phyloP scores from a whole-genome alignment of 2,113 vertebrate genomes.

The Lophochroa leadbeateri region DNA sequence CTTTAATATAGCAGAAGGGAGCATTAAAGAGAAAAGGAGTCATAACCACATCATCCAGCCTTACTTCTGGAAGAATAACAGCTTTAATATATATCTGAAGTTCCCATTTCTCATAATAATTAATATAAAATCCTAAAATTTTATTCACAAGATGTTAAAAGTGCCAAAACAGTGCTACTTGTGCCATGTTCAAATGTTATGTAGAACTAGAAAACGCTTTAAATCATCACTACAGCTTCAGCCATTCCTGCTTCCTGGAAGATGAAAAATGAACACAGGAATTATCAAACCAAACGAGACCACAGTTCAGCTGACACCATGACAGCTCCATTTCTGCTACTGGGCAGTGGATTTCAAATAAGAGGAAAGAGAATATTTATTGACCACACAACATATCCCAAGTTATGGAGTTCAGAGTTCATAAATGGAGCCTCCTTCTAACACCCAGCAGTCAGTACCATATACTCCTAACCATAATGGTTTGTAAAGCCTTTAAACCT shows the following conservation, averaged over 20 bases:
- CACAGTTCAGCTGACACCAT: background rate
- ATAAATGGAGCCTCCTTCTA: background rate
- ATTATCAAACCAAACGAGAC: background rate
- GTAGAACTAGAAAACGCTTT: background rate
- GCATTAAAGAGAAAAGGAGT: background rate
- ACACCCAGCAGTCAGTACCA: background rate
- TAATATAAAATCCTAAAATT: background rate
- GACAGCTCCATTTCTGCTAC: background rate
- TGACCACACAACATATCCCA: background rate
- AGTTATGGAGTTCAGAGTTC: background rate
- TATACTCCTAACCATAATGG: background rate
- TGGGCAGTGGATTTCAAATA: background rate
- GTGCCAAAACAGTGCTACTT: background rate
- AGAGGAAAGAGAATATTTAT: background rate
- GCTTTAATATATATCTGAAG: background rate
- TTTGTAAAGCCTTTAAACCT: background rate
- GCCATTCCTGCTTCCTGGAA: background rate
- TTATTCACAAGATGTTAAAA: background rate
- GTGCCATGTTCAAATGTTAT: background rate
- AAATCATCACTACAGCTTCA: background rate
- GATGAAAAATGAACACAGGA: background rate
- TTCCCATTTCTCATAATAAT: background rate
- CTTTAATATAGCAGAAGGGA: background rate
- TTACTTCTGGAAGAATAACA: background rate
- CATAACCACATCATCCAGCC: background rate